Evolutionary conservation across 1,140 invertebrate species (phyloP).

Genomic region (Drosophila pachea): DNA sequence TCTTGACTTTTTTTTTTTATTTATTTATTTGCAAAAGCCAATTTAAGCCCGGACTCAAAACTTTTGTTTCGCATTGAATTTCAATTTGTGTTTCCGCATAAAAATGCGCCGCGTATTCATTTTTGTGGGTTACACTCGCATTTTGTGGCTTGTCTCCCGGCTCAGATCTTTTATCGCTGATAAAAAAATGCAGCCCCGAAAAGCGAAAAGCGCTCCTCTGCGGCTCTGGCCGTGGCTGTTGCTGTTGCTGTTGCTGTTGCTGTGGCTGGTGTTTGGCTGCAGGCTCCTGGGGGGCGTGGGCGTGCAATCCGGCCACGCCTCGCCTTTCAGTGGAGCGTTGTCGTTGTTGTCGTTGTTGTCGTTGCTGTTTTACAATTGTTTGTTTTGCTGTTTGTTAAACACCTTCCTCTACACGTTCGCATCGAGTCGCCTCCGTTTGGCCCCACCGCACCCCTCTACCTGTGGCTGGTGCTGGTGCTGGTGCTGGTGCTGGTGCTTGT

Average conservation of each 20-base stretch:
- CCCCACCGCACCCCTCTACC: not conserved
- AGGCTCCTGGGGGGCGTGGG: conserved; percentile 46
- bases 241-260: conserved; percentile 3
- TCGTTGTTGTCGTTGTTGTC: conserved; percentile 48
- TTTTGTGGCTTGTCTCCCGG: conserved; percentile 19
- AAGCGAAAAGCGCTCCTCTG: conserved; percentile 34
- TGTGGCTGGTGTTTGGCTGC: conserved; percentile 4
- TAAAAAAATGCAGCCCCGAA: conserved; percentile 51
- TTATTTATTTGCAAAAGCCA: conserved; percentile 75
- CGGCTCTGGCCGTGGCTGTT: conserved; percentile 2
- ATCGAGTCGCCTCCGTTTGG: conserved; percentile 59
- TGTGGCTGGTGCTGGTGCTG: not conserved
- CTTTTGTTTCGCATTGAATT: conserved; percentile 73
- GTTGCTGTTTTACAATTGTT: conserved; percentile 73
- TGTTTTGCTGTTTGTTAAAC: conserved; percentile 78
- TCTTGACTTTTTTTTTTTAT: conserved; percentile 3
- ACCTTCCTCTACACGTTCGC: conserved; percentile 74
- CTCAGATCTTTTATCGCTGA: conserved; percentile 71
- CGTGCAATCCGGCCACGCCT: conserved; percentile 61
- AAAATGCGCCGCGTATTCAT: conserved; percentile 59
- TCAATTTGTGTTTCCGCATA: conserved; percentile 77
- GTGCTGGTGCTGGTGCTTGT: not conserved
- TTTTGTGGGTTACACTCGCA: conserved; percentile 57
- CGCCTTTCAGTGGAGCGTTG: conserved; percentile 20
- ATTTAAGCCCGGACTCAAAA: conserved; percentile 52